These are phyloP conservation scores for Morbakka virulenta DNA, from an alignment of 30 jellyfish, hydroid and myxozoan genomes.

Conservation along the genomic window DNA sequence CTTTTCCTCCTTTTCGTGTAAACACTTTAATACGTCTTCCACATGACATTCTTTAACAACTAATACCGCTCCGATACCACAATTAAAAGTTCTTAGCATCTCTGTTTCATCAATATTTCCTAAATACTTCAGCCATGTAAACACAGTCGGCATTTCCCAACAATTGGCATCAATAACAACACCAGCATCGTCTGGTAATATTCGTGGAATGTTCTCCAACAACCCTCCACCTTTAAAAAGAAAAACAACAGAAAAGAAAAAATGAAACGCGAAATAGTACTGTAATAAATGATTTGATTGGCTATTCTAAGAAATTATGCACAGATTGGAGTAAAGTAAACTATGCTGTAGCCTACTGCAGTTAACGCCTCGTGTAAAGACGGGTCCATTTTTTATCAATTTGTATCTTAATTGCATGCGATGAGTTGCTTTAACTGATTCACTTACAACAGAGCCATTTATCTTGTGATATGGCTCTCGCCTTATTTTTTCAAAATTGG, in stretches of 20 bases:
- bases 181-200: slow-evolving; percentile 45
- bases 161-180: slow-evolving; percentile 54
- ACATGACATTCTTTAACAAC: slow-evolving; percentile 20
- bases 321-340: not conserved
- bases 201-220: slow-evolving; percentile 86
- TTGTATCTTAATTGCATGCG: too few species aligned
- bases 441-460: too few species aligned
- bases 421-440: too few species aligned
- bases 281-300: too few species aligned
- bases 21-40: slow-evolving; percentile 17
- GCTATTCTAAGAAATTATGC: not conserved
- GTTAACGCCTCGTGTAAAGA: too few species aligned
- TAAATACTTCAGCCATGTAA: slow-evolving; percentile 60
- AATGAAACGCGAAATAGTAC: too few species aligned
- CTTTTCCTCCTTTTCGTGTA: slow-evolving; percentile 45
- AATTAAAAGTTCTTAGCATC: slow-evolving; percentile 82
- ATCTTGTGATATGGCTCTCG: too few species aligned
- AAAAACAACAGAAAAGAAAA: not conserved
- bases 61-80: slow-evolving; percentile 85
- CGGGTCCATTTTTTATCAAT: too few species aligned
- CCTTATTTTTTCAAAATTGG: too few species aligned
- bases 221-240: slow-evolving; percentile 84
- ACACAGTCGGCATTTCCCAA: slow-evolving; percentile 83
- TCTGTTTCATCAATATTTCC: slow-evolving; percentile 64
- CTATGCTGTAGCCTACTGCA: not conserved